Percentiles rank a stretch among this genome's conserved stretches.
Evolutionary conservation across 2,113 vertebrate species (phyloP).

Genomic region (Nannobrachium achirus): DNA sequence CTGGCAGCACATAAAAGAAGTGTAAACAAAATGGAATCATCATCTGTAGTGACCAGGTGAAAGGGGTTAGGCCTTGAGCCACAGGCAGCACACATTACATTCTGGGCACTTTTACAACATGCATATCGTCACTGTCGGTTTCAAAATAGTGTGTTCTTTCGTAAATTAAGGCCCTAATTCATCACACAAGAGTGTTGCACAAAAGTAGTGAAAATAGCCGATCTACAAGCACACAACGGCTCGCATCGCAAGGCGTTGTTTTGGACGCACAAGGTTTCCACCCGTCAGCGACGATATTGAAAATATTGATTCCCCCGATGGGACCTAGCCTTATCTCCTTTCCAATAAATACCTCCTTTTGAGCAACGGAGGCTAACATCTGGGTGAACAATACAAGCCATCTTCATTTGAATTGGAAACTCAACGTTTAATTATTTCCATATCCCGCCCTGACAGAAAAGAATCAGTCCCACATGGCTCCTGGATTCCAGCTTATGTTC

Average conservation of each 20-base stretch:
- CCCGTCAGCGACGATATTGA: no score
- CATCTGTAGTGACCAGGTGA: background rate
- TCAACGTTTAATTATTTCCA: slow-evolving; percentile 27
- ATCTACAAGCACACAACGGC: no score
- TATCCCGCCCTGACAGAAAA: slow-evolving; percentile 21
- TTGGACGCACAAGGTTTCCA: no score
- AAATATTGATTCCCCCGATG: background rate
- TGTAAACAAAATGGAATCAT: background rate
- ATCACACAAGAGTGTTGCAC: no score
- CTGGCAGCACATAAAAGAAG: background rate
- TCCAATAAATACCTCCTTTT: background rate
- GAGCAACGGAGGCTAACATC: slow-evolving; percentile 2
- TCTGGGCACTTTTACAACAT: background rate
- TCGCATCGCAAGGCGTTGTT: no score
- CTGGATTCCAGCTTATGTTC: slow-evolving; percentile 13
- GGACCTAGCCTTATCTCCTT: background rate
- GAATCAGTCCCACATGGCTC: slow-evolving; percentile 8
- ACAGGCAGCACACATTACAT: background rate
- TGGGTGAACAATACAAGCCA: background rate
- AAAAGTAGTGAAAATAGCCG: no score
- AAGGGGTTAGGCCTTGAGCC: background rate
- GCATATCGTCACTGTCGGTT: no score
- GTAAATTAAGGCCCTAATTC: no score
- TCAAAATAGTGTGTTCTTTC: no score
- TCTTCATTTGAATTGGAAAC: slow-evolving; percentile 1